Conservation (phyloP, 2,113 vertebrate species). For the Albula glossodonta region DNA sequence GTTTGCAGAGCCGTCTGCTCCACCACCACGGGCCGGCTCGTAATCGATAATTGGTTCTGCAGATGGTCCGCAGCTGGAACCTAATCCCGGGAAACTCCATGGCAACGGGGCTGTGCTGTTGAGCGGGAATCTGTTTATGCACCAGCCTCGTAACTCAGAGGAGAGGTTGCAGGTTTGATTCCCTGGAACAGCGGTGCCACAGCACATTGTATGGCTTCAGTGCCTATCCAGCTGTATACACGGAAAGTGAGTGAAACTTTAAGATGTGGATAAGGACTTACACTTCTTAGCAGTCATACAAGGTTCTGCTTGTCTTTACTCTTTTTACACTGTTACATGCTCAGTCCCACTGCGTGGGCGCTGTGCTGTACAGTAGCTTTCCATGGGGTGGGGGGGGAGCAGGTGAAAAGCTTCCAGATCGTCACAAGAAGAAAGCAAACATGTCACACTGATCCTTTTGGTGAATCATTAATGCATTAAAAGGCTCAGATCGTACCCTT, state of each 20-base stretch:
- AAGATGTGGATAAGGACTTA: too few species aligned
- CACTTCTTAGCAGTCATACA: too few species aligned
- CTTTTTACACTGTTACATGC: background rate
- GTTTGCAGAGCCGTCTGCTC: background rate
- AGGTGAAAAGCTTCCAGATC: background rate
- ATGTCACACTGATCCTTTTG: background rate
- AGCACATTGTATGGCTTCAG: too few species aligned
- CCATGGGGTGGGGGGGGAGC: background rate
- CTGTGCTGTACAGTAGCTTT: background rate
- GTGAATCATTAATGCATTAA: slow-evolving; percentile 11
- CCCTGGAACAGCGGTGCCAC: too few species aligned
- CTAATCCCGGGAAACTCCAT: background rate
- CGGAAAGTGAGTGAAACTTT: too few species aligned
- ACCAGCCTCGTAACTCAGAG: too few species aligned
- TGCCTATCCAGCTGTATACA: too few species aligned
- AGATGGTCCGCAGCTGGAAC: background rate
- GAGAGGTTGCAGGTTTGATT: too few species aligned
- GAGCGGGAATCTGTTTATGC: too few species aligned
- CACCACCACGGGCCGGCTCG: background rate
- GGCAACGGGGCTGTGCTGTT: background rate
- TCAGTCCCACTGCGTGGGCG: background rate
- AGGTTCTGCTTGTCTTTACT: background rate
- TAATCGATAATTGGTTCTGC: background rate
- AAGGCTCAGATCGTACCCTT: background rate
- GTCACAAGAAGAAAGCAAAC: slow-evolving; percentile 1